Evolutionary conservation across 2,888 invertebrate species (phyloP).

Genomic region (Andrena haemorrhoa): DNA sequence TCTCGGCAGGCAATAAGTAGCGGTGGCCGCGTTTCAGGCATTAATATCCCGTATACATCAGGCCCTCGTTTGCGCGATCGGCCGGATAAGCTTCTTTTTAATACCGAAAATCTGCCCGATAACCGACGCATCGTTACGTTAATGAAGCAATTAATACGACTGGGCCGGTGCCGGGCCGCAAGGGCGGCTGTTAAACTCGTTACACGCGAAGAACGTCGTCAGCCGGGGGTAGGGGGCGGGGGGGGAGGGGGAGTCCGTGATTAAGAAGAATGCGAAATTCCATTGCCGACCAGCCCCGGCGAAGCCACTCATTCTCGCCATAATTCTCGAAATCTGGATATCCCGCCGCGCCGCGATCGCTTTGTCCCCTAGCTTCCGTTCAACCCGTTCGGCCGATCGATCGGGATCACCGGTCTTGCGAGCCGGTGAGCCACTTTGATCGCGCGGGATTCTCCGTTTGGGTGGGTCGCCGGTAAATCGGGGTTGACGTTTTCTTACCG

Average conservation of each 20-base stretch:
- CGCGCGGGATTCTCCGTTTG: conserved; percentile 69
- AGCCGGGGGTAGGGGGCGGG: too few relatives aligned
- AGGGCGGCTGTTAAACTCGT: conserved; percentile 41
- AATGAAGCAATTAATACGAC: conserved; percentile 66
- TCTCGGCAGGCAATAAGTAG: conserved; percentile 40
- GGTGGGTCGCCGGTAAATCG: conserved; percentile 64
- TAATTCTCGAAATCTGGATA: neutral
- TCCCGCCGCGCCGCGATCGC: neutral
- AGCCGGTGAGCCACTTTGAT: conserved; percentile 70
- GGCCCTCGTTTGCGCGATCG: conserved; percentile 58
- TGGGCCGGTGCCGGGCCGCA: conserved; percentile 12
- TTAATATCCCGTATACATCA: conserved; percentile 50
- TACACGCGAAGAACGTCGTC: conserved; percentile 43
- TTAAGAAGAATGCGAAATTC: conserved; percentile 46
- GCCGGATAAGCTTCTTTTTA: conserved; percentile 52
- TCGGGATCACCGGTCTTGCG: neutral
- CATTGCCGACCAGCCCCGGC: conserved; percentile 13
- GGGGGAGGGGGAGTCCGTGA: conserved; percentile 14
- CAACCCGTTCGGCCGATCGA: neutral
- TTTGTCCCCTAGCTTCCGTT: neutral
- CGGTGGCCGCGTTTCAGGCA: conserved; percentile 43
- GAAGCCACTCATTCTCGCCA: conserved; percentile 1
- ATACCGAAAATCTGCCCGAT: conserved; percentile 58
- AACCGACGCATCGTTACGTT: conserved; percentile 63
- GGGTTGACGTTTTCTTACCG: conserved; percentile 66